These are phyloP conservation scores for Chloropsis hardwickii DNA, from an alignment of 2,113 vertebrate species.

Conservation along the genomic window DNA sequence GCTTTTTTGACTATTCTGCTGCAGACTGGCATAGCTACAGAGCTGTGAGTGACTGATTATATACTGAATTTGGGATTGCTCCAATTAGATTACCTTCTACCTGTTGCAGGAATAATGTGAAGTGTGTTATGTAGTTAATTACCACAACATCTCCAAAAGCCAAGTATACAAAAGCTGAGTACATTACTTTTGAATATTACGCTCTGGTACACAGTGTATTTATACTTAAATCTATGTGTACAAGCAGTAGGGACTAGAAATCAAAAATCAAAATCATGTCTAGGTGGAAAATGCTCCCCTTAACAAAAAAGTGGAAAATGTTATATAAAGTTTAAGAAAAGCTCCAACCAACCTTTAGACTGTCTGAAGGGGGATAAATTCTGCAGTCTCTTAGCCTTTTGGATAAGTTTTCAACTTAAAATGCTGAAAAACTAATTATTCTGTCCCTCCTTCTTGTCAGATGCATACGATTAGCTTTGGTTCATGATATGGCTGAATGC, in stretches of 20 bases:
- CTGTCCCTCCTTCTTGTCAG: conserved; percentile 68
- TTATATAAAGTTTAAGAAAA: background rate
- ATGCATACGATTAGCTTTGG: conserved; percentile 90
- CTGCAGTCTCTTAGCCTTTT: background rate
- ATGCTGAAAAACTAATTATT: background rate
- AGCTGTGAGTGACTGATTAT: background rate
- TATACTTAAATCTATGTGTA: background rate
- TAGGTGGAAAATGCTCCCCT: background rate
- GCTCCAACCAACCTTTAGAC: background rate
- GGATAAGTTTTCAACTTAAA: background rate
- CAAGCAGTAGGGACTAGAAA: background rate
- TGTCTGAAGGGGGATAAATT: background rate
- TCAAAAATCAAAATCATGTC: background rate
- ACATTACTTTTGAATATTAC: background rate
- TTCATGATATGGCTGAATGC: conserved; percentile 98
- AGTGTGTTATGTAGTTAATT: background rate
- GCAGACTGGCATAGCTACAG: background rate
- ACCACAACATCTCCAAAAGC: background rate
- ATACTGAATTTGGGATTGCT: background rate
- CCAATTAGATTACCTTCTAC: background rate
- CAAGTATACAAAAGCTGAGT: background rate
- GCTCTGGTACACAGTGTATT: background rate
- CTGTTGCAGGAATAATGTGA: background rate
- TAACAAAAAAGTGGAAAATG: background rate
- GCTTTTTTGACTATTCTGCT: background rate